Evolutionary conservation across 2,888 invertebrate genomes (phyloP), one percentile per base, ranked within the genome.

Genomic region (Hoplodrina ambigua): DNA sequence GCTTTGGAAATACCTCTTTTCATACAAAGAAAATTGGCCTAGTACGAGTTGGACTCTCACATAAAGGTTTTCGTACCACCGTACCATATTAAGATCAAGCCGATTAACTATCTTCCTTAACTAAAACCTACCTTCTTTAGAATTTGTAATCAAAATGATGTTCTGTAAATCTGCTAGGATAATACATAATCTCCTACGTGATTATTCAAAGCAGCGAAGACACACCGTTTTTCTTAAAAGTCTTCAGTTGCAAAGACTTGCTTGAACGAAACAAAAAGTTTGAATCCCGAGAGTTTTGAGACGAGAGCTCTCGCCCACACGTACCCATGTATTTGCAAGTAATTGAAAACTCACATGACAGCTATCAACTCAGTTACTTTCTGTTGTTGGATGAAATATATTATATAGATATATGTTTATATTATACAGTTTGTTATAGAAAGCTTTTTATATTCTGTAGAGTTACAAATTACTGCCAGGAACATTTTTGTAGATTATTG

Each of bases 201-300:
- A 52, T 73, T 72, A 72, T 75, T 61, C 44, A 63, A 59, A 46
- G 37, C 4, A 62, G 62, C n/a, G 37, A 37, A 65, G 49, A 60
- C 59, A 69, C 61, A 54, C 41, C 25, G 59, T 56, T 62, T 73
- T 78, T 76, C 33, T 49, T 53, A 41, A 50, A 67, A 78, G 62
- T 66, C 59, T 44, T 67, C 74, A 59, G 62, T 59, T 17, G 4
- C 58, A 67, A 73, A 76, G 62, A 78, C 61, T 56, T 73, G 59
- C 55, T 49, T 59, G 49, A 60, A 41, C 62, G 79, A 44, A 67
- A 59, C 52, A 52, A 63, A 41, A 78, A 76, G 79, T 76, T 76
- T 63, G 55, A 61, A 60, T 76, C 76, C 74, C 74, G 13, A 57
- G 74, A 76, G 79, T 76, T 76, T 75, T 49, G 53, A 49, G 59